phyloP scores from a whole-genome alignment of 2,113 vertebrate genomes.

The Gymnogyps californianus region DNA sequence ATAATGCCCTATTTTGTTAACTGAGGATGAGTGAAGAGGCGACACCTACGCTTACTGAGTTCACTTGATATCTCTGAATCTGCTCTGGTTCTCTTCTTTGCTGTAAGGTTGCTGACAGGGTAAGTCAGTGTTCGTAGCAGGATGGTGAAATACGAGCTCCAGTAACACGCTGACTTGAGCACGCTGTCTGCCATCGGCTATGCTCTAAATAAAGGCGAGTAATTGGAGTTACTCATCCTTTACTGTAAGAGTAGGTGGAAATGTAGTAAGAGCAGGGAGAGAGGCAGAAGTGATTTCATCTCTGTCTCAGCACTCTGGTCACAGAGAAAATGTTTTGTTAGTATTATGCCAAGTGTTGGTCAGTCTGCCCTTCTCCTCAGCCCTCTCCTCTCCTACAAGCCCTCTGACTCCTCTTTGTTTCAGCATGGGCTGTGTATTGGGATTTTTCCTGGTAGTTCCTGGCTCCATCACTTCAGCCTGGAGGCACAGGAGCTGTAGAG shows the following conservation, averaged over 20 bases:
- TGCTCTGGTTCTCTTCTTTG: neutral
- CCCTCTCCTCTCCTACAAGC: neutral
- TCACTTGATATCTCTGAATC: neutral
- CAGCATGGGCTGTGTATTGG: neutral
- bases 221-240: neutral
- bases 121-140: neutral
- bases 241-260: constrained; percentile 5
- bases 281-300: neutral
- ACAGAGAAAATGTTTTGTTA: neutral
- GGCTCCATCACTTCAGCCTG: neutral
- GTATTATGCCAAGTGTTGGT: neutral
- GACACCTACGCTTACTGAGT: neutral
- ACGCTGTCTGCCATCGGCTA: neutral
- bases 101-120: neutral
- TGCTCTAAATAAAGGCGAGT: neutral
- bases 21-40: constrained; percentile 15
- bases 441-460: neutral
- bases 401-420: neutral
- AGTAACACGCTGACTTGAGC: neutral
- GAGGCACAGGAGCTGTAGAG: neutral
- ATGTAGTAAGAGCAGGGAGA: neutral
- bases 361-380: neutral
- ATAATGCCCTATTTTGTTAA: neutral
- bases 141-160: neutral
- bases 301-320: neutral